phyloP scores from a whole-genome alignment of 2,888 invertebrate species.

The Protophormia terraenovae region DNA sequence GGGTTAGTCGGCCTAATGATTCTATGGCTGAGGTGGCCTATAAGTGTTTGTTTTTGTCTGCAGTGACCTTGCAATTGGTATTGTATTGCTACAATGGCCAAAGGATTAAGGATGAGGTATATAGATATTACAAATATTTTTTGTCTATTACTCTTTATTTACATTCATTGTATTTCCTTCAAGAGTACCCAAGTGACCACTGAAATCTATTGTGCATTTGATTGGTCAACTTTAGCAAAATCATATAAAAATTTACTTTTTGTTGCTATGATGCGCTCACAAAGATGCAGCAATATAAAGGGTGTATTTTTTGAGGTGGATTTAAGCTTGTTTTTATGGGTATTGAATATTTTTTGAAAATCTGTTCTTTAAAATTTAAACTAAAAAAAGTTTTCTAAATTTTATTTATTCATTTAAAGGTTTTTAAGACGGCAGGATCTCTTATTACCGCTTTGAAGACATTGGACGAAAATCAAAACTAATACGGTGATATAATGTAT shows the following conservation, averaged over 20 bases:
- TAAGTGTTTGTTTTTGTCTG: slow-evolving; percentile 31
- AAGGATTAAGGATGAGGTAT: slow-evolving; percentile 46
- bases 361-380: not conserved
- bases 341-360: too few relatives aligned
- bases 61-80: slow-evolving; percentile 41
- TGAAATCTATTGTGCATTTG: slow-evolving; percentile 32
- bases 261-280: slow-evolving; percentile 24
- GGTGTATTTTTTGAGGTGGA: slow-evolving; percentile 50
- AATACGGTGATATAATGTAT: too few relatives aligned
- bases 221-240: slow-evolving; percentile 10
- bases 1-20: slow-evolving; percentile 11
- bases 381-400: not conserved
- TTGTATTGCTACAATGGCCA: slow-evolving; percentile 56
- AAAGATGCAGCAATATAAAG: not conserved
- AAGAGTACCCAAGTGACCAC: slow-evolving; percentile 27
- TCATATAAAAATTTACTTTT: not conserved
- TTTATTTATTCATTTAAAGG: not conserved
- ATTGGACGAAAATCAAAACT: slow-evolving; percentile 22
- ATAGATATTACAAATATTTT: not conserved
- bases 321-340: slow-evolving; percentile 39
- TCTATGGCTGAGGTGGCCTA: slow-evolving; percentile 34
- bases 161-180: too few relatives aligned
- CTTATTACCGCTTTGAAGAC: slow-evolving; percentile 21
- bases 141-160: too few relatives aligned
- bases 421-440: slow-evolving; percentile 48